These are phyloP conservation scores for Stylophora pistillata DNA, from an alignment of 64 coral and sea anemone species.

Conservation along the genomic window DNA sequence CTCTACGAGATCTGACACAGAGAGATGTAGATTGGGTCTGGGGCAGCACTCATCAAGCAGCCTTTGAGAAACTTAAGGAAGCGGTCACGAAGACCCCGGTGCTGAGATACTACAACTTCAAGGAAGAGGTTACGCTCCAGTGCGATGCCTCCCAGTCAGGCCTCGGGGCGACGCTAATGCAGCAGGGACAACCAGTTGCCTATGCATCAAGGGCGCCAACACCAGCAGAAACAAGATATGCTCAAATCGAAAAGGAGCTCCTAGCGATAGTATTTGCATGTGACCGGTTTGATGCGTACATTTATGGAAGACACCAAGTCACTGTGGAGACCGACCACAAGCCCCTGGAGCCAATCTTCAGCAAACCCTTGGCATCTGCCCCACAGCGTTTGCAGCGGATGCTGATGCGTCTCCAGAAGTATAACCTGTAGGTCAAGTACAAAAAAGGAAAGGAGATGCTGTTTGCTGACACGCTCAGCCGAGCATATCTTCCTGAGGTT, in stretches of 20 bases:
- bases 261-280: slow-evolving; percentile 34
- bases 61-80: not conserved
- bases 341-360: slow-evolving; percentile 45
- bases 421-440: not conserved
- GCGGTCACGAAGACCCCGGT: not conserved
- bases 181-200: slow-evolving; percentile 24
- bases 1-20: not conserved
- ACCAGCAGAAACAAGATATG: slow-evolving; percentile 14
- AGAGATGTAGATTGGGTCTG: not conserved
- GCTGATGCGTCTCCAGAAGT: slow-evolving; percentile 27
- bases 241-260: slow-evolving; percentile 45
- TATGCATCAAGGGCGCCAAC: not conserved
- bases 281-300: slow-evolving; percentile 28
- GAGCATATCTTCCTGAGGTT: slow-evolving; percentile 13
- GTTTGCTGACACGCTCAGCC: slow-evolving; percentile 1
- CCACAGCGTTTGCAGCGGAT: slow-evolving; percentile 20
- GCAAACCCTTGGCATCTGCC: not conserved
- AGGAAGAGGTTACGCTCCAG: slow-evolving; percentile 20
- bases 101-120: not conserved
- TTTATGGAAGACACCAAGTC: slow-evolving; percentile 10
- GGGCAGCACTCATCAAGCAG: not conserved
- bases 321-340: slow-evolving; percentile 60
- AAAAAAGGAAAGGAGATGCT: slow-evolving; percentile 36
- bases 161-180: not conserved
- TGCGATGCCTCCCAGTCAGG: slow-evolving; percentile 39